phyloP scores from a whole-genome alignment of 1,140 invertebrate genomes.

The Dinoponera quadriceps region DNA sequence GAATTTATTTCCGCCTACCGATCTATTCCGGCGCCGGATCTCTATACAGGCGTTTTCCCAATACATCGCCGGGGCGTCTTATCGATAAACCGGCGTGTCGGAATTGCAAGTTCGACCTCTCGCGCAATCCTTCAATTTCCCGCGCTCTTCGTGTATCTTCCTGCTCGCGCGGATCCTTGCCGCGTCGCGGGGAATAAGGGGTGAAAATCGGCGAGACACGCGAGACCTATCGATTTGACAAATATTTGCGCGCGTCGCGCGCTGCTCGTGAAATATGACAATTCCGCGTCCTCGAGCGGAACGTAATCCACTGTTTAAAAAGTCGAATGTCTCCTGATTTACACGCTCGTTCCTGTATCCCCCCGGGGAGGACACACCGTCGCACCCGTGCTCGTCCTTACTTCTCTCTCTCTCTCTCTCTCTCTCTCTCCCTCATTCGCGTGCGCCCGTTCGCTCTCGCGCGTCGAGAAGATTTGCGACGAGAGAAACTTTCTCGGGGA shows the following conservation, averaged over 20 bases:
- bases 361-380: conserved; percentile 27
- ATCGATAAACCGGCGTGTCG: conserved; percentile 41
- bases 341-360: conserved; percentile 69
- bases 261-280: conserved; percentile 14
- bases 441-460: neutral
- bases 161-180: neutral
- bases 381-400: no score
- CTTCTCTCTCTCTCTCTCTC: no score
- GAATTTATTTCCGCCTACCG: conserved; percentile 54
- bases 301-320: conserved; percentile 73
- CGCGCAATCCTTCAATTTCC: conserved; percentile 39
- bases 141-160: neutral
- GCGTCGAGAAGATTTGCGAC: conserved; percentile 70
- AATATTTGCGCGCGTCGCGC: conserved; percentile 20
- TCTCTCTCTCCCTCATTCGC: neutral
- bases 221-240: conserved; percentile 18
- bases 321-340: conserved; percentile 74
- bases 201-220: neutral
- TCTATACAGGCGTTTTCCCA: conserved; percentile 36
- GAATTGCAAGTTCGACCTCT: conserved; percentile 16
- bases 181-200: conserved; percentile 9
- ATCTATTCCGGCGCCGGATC: conserved; percentile 41
- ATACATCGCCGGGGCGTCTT: conserved; percentile 40
- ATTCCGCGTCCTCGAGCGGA: conserved; percentile 25
- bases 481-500: conserved; percentile 69